Base-by-base conservation (phyloP, 1,140 invertebrate genomes). In the Sycophaga agraensis region DNA sequence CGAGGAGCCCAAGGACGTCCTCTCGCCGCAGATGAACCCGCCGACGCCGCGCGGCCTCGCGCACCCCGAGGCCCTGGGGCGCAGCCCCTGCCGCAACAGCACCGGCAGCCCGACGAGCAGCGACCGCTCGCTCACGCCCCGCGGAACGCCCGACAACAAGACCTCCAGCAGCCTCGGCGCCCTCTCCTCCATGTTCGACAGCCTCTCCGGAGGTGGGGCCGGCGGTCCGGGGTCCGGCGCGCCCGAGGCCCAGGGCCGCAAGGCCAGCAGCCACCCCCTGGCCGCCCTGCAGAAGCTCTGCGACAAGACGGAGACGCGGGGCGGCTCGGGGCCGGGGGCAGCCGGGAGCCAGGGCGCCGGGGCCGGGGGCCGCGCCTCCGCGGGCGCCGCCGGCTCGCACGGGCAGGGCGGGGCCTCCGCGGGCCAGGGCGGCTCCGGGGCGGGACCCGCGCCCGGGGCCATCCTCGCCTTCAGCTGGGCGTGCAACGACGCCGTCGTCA, bases 251-350 rank as follows among this genome's bases (percentile, higher is more conserved):
- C 82, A 82, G 61, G 77, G 77, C 2, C 89, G 89, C 45, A 84
- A 86, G 60, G 82, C 85, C 5, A 90, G 88, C 65, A 89, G 89
- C 67, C 92, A 94, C 79, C 96, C 96, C 17, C 77, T 98, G 62
- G 93, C 94, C 11, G 94, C 94, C 7, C 79, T 98, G 42, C 94
- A 97, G 72, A 96, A 96, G 75, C 85, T 97, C 11, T 94, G 95
- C 78, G 94, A 97, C 77, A 96, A 96, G 81, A 94, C 93, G 66
- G 92, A 95, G 78, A 93, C 87, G 40, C 87, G 80, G 53, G 70
- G 70, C 21, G 60, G 72, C 0, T 34, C 65, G n/a, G 65, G 66
- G 1, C 67, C 66, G 24, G 56, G 63, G 12, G 70, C 74, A 3
- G 65, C 66, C 11, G 71, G 74, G 5, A 66, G 67, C n/a, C 66